phyloP scores from a whole-genome alignment of 2,113 vertebrate species.

The Lophotis ruficrista region DNA sequence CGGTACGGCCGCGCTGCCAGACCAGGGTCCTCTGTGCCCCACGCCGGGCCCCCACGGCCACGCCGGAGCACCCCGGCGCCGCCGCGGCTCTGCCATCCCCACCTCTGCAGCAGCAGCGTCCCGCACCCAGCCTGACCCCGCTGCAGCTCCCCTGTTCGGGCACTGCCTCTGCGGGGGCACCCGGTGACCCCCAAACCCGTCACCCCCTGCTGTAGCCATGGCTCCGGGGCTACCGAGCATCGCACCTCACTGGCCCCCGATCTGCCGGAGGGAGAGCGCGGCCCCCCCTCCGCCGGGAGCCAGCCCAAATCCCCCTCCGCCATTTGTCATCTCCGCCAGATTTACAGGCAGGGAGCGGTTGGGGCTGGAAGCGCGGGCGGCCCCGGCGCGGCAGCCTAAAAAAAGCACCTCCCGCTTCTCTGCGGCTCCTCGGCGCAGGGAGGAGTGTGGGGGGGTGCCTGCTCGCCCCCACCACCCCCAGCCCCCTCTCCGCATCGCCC shows the following conservation, averaged over 20 bases:
- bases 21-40: fast-evolving
- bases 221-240: neutral
- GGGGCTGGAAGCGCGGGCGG: neutral
- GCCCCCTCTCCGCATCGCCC: neutral
- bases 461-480: neutral
- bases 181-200: neutral
- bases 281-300: neutral
- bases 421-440: neutral
- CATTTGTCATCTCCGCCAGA: neutral
- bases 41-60: fast-evolving
- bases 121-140: neutral
- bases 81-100: neutral
- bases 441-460: neutral
- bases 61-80: neutral
- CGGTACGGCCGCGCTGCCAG: neutral
- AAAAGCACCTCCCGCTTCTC: neutral
- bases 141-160: neutral
- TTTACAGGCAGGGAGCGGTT: neutral
- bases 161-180: neutral
- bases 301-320: neutral
- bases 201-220: neutral
- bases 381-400: neutral
- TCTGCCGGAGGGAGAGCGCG: neutral
- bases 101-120: neutral
- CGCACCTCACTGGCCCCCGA: fast-evolving